phyloP scores from a whole-genome alignment of 1,140 invertebrate genomes.

The Brachystomella parvula region DNA sequence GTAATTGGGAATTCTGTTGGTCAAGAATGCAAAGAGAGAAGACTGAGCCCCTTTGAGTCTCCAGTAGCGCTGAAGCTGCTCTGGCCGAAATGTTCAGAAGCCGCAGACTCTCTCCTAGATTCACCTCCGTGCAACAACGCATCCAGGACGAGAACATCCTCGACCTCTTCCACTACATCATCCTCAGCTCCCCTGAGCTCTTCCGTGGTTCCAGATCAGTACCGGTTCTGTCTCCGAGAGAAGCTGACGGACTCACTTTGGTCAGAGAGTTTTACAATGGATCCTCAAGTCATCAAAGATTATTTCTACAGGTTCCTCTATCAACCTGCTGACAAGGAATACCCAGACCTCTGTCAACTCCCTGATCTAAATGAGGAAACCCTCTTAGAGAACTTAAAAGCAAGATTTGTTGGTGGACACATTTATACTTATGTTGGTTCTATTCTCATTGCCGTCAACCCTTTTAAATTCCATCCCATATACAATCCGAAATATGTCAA shows the following conservation, averaged over 20 bases:
- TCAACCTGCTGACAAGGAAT: conserved; percentile 71
- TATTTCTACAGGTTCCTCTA: conserved; percentile 85
- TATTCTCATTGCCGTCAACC: conserved; percentile 77
- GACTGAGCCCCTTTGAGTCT: conserved; percentile 73
- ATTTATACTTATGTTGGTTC: conserved; percentile 96
- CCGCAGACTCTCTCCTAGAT: conserved; percentile 23
- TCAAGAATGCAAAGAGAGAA: conserved; percentile 83
- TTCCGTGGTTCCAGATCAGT: conserved; percentile 38
- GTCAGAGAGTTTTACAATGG: conserved; percentile 77
- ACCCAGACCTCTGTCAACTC: conserved; percentile 88
- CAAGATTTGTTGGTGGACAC: conserved; percentile 79
- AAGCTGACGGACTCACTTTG: conserved; percentile 62
- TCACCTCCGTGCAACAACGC: background rate
- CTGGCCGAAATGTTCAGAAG: conserved; percentile 65
- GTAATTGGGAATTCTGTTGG: conserved; percentile 71
- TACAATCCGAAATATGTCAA: conserved; percentile 98
- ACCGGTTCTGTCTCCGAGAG: conserved; percentile 72
- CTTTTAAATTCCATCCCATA: conserved; percentile 83
- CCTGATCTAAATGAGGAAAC: conserved; percentile 91
- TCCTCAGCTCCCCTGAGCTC: conserved; percentile 1
- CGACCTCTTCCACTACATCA: conserved; percentile 9
- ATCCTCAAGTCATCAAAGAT: conserved; percentile 79
- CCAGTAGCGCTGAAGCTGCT: conserved; percentile 86
- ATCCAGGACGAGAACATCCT: conserved; percentile 6
- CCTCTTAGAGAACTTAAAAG: conserved; percentile 78